Conservation (phyloP, 2,797 vertebrate genomes). For the Neosalanx taihuensis region DNA sequence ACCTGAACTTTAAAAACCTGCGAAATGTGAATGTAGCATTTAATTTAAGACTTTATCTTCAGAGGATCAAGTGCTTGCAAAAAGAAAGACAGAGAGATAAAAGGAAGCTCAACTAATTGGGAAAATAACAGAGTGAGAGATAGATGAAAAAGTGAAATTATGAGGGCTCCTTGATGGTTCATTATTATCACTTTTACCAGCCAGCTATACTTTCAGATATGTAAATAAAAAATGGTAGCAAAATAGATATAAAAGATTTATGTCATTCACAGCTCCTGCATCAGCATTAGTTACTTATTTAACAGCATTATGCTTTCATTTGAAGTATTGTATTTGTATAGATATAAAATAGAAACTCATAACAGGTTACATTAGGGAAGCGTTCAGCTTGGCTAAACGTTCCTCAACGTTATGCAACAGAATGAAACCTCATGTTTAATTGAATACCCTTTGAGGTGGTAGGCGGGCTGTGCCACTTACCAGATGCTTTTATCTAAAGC, state of each 20-base stretch:
- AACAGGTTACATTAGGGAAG: neutral
- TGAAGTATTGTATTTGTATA: constrained; percentile 78
- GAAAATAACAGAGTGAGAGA: neutral
- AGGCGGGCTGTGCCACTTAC: neutral
- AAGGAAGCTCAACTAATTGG: neutral
- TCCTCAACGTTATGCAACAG: neutral
- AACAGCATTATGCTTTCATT: constrained; percentile 72
- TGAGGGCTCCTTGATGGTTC: neutral
- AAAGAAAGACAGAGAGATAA: constrained; percentile 4
- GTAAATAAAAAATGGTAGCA: constrained; percentile 81
- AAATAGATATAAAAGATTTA: constrained; percentile 47
- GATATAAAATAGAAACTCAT: constrained; percentile 47
- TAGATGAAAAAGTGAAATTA: neutral
- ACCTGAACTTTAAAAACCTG: constrained; percentile 81
- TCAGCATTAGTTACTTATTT: constrained; percentile 76
- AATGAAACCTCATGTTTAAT: neutral
- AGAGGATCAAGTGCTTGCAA: constrained; percentile 59
- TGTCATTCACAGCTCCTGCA: constrained; percentile 80
- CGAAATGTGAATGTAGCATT: constrained; percentile 87
- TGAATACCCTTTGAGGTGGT: neutral
- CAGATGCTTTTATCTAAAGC: neutral
- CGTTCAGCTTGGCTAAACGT: neutral
- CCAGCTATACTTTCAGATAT: constrained; percentile 41
- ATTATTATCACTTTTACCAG: constrained; percentile 7
- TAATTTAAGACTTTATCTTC: constrained; percentile 64